phyloP scores from a whole-genome alignment of 2,113 vertebrate species.

The Myxocyprinus asiaticus region DNA sequence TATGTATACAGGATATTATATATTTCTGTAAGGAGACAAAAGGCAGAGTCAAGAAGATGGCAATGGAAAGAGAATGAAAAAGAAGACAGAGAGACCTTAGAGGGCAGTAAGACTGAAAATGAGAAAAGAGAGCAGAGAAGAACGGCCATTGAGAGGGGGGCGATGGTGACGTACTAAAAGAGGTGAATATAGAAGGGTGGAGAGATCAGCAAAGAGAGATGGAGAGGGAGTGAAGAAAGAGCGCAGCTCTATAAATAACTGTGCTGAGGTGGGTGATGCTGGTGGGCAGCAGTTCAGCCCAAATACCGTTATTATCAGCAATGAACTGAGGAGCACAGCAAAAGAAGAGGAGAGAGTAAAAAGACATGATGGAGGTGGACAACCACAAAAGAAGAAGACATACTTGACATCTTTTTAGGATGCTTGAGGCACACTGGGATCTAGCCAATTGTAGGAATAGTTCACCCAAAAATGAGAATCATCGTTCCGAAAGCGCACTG shows the following conservation, averaged over 20 bases:
- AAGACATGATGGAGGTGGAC: background rate
- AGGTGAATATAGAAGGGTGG: conserved; percentile 15
- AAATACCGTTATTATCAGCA: conserved; percentile 23
- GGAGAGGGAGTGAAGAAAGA: conserved; percentile 6
- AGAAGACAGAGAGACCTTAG: conserved; percentile 6
- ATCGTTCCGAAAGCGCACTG: too few relatives aligned
- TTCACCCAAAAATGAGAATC: too few relatives aligned
- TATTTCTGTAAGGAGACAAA: background rate
- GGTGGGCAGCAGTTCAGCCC: conserved; percentile 23
- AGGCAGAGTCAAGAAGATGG: background rate
- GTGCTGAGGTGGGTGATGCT: conserved; percentile 34
- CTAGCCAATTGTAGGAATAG: too few relatives aligned
- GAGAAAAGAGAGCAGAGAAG: background rate
- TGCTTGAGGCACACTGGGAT: too few relatives aligned
- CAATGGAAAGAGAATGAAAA: background rate
- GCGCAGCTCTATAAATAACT: conserved; percentile 34
- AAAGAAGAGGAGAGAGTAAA: background rate
- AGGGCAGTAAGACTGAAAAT: background rate
- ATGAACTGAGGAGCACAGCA: background rate
- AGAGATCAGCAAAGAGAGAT: background rate
- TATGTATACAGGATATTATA: too few relatives aligned
- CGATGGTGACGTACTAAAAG: conserved; percentile 1
- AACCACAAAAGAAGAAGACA: conserved; percentile 5
- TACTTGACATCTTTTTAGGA: background rate
- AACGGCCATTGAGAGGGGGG: background rate